These are phyloP conservation scores for Goniozus legneri DNA, from an alignment of 1,140 invertebrate genomes.

Conservation along the genomic window DNA sequence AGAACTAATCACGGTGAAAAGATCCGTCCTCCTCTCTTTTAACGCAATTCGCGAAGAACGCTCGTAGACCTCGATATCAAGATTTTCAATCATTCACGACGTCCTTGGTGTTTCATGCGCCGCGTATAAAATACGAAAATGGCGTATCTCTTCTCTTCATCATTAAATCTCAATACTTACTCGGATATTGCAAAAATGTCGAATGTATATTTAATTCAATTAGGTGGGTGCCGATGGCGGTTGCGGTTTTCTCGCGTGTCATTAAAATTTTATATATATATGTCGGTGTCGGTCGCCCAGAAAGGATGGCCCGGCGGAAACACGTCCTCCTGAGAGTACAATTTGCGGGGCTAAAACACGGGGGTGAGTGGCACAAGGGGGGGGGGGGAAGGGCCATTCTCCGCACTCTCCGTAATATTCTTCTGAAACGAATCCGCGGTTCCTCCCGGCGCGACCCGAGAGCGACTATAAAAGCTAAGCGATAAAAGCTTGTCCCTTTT, in stretches of 20 bases:
- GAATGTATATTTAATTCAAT: background rate
- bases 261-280: too few species aligned
- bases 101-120: too few species aligned
- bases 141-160: too few species aligned
- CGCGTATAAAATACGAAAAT: too few species aligned
- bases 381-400: background rate
- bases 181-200: background rate
- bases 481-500: background rate
- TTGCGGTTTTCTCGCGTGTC: too few species aligned
- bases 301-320: background rate
- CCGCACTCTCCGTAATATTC: background rate
- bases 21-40: background rate
- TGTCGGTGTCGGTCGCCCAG: too few species aligned
- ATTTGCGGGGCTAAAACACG: background rate
- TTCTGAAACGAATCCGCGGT: background rate
- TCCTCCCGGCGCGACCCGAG: background rate
- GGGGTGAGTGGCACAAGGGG: background rate
- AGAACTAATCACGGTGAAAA: background rate
- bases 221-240: too few species aligned
- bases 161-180: background rate
- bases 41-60: background rate
- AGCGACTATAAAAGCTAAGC: background rate
- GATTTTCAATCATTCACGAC: too few species aligned
- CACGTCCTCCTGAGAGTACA: background rate
- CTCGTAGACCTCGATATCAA: too few species aligned